phyloP scores from a whole-genome alignment of 2,797 vertebrate genomes.

The Chloroceryle amazona region DNA sequence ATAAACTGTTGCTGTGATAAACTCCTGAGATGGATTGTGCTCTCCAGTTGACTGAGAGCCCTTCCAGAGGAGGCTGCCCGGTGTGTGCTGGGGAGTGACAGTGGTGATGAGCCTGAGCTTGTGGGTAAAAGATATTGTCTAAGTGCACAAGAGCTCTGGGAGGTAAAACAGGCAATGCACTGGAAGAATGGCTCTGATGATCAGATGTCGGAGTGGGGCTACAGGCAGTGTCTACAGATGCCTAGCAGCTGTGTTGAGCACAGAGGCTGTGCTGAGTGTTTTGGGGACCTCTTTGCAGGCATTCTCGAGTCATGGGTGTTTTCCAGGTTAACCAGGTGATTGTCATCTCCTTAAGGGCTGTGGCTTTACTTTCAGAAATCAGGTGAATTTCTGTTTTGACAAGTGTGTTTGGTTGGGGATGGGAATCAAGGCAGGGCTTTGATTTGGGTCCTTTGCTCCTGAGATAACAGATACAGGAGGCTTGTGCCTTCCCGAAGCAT shows the following conservation, averaged over 20 bases:
- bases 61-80: background rate
- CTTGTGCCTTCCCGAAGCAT: fast-evolving
- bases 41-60: background rate
- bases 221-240: background rate
- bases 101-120: fast-evolving
- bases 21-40: fast-evolving
- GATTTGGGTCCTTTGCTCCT: background rate
- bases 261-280: background rate
- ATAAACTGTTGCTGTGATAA: background rate
- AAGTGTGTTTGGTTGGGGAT: background rate
- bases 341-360: background rate
- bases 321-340: background rate
- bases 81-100: fast-evolving
- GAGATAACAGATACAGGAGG: background rate
- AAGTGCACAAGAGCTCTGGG: background rate
- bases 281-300: background rate
- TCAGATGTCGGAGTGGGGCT: background rate
- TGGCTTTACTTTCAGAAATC: background rate
- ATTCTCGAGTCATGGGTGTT: background rate
- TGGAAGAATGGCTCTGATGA: background rate
- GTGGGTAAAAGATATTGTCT: too few species aligned
- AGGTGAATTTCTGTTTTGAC: background rate
- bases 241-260: background rate
- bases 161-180: background rate
- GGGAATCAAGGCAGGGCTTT: background rate